A percentile compares a stretch with the other conserved stretches of the same genome.
Conservation (phyloP, 2,113 vertebrate species). For the Apteryx mantelli region DNA sequence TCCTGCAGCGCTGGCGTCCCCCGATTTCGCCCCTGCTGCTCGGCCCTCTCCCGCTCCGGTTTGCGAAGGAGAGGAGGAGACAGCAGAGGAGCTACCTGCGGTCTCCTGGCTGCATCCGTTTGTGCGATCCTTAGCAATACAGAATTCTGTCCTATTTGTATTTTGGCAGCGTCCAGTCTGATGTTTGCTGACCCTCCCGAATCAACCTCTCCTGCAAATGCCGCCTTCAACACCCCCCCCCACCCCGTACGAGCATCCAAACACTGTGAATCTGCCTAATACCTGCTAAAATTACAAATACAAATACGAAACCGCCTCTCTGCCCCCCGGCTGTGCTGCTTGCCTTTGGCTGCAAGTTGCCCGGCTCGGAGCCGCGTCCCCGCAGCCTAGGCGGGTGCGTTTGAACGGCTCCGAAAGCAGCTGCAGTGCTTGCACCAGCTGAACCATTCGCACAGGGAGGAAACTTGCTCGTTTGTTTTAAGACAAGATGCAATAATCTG, state of each 20-base stretch:
- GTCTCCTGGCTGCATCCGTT: neutral
- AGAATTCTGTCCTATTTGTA: neutral
- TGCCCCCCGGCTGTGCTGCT: accelerated
- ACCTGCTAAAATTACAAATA: accelerated
- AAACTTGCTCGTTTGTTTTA: no score
- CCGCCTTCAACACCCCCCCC: neutral
- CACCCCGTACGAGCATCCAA: neutral
- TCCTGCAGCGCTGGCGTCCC: neutral
- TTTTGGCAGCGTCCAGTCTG: neutral
- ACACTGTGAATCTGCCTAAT: neutral
- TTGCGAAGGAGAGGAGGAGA: no score
- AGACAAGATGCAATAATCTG: no score
- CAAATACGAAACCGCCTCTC: neutral
- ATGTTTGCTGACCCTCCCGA: neutral
- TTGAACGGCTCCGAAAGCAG: no score
- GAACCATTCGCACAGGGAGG: no score
- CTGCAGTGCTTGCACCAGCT: no score
- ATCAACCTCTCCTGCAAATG: neutral
- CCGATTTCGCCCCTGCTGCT: neutral
- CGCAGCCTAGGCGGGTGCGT: no score
- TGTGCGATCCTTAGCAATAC: neutral
- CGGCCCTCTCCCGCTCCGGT: no score
- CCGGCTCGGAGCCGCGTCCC: accelerated
- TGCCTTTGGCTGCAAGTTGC: neutral
- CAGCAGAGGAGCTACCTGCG: neutral